Conservation (phyloP, 2,113 vertebrate species). For the Helogale parvula region DNA sequence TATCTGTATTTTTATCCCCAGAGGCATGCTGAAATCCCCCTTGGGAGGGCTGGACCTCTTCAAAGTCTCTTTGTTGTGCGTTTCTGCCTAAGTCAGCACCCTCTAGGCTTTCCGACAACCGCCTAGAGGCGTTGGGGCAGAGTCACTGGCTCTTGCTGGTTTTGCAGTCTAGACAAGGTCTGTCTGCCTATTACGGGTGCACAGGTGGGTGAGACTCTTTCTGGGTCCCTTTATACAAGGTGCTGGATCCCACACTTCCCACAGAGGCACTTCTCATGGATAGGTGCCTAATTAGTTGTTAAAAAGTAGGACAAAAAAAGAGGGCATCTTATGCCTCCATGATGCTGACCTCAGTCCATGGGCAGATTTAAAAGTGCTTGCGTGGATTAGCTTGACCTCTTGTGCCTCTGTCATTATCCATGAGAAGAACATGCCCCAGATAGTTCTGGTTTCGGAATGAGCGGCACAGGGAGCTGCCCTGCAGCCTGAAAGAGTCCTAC, state of each 20-base stretch:
- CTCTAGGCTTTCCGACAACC: neutral
- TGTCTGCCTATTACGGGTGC: neutral
- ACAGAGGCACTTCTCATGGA: neutral
- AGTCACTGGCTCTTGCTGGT: neutral
- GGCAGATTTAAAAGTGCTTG: neutral
- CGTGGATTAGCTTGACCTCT: neutral
- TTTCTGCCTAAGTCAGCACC: neutral
- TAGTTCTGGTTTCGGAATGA: neutral
- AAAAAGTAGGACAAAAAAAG: neutral
- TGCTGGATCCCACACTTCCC: neutral
- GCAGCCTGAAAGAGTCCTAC: neutral
- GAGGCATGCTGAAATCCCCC: neutral
- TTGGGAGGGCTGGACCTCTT: neutral
- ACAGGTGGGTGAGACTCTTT: neutral
- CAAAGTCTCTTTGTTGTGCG: neutral
- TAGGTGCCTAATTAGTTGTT: neutral
- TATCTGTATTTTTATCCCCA: neutral
- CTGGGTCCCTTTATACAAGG: neutral
- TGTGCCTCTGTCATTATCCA: neutral
- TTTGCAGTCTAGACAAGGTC: neutral
- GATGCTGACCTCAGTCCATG: neutral
- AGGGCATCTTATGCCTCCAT: neutral
- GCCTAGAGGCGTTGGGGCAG: neutral
- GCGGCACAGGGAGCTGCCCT: neutral
- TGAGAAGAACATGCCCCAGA: neutral